Evolutionary conservation across 2,888 invertebrate genomes (phyloP), one percentile per base, ranked within the genome.

Genomic region (Trilocha varians): DNA sequence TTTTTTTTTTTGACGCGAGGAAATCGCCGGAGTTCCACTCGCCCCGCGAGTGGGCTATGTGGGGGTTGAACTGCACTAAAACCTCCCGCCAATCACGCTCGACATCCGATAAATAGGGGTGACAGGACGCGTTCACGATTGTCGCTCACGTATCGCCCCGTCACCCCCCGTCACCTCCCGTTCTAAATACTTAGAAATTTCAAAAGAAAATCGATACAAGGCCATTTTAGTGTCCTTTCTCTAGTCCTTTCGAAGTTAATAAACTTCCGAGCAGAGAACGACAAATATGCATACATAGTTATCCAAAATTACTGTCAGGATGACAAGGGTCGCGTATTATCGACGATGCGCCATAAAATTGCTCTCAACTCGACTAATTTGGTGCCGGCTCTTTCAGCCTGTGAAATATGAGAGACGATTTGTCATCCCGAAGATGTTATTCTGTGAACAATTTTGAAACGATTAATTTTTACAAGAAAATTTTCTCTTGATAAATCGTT

Each of bases 321-420:
- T 50, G 52, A 53, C 48, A 41, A 53, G 52, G 52, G 52, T 53
- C 46, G 42, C 39, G 44, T 25, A 25, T 55, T 65, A 65, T 65
- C 64, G 66, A 58, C 50, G 59, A 46, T 59, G 68, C 70, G 62
- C 62, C 59, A 67, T 65, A 62, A 68, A 75, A 66, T 60, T 61
- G 53, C 59, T 41, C 42, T 34, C 48, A 52, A 53, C 46, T 50
- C 52, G 50, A 60, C 57, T 71, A 74, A 74, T 74, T 74, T 74
- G 60, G 61, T 58, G 57, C 59, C 62, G 64, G 62, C 57, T 56
- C 62, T 59, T 59, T 57, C 52, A 62, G 61, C 59, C 50, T 49
- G 61, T 66, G 65, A 74, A 62, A 67, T 69, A 73, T 69, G 49
- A 57, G 49, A 48, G 52, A 51, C 58, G 51, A 70, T 72, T 66